Evolutionary conservation across 2,888 invertebrate species (phyloP).

Genomic region (Agriotes lineatus): DNA sequence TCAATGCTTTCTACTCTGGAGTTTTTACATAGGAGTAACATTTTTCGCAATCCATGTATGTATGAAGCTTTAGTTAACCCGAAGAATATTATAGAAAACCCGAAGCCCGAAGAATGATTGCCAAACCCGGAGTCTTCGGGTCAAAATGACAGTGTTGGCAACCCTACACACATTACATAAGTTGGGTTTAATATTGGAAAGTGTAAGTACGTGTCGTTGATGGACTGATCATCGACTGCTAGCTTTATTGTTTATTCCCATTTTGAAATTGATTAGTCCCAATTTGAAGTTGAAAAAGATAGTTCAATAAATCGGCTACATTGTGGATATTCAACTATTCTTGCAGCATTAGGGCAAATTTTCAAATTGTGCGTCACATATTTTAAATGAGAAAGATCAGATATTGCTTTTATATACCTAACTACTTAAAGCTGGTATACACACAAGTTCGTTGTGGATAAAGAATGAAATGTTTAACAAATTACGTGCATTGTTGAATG

Average conservation of each 20-base stretch:
- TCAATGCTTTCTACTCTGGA: no score
- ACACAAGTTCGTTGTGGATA: conserved; percentile 50
- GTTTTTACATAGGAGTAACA: no score
- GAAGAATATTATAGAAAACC: no score
- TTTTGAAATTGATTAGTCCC: no score
- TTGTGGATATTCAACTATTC: conserved; percentile 10
- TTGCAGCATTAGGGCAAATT: conserved; percentile 42
- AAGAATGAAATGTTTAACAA: conserved; percentile 47
- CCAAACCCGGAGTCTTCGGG: no score
- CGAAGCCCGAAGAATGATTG: no score
- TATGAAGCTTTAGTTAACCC: no score
- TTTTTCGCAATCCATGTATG: no score
- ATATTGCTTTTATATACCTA: conserved; percentile 47
- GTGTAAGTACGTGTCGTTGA: conserved; percentile 49
- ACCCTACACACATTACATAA: conserved; percentile 55
- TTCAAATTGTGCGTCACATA: conserved; percentile 46
- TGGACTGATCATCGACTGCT: conserved; percentile 47
- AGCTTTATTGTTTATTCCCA: conserved; percentile 49
- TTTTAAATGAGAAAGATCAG: conserved; percentile 50
- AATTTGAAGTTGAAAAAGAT: no score
- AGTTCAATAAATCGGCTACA: conserved; percentile 39
- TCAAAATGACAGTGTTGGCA: no score
- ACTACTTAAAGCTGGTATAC: conserved; percentile 47
- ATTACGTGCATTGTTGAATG: conserved; percentile 33
- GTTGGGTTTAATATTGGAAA: conserved; percentile 49